These are phyloP conservation scores for Eupithecia centaureata DNA, from an alignment of 2,888 invertebrate species.

Conservation along the genomic window DNA sequence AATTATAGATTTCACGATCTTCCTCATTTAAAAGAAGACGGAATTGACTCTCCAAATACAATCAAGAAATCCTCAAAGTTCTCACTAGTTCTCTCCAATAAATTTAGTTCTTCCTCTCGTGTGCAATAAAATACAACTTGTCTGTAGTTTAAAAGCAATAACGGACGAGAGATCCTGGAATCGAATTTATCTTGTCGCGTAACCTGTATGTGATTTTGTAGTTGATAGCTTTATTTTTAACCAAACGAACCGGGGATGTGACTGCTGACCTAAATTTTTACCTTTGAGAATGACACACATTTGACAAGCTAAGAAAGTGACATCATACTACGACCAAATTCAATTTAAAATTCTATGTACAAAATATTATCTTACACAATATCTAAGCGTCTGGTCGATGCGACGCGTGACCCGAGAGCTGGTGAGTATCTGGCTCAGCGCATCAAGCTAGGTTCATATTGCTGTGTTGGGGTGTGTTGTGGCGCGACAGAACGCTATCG, in stretches of 20 bases:
- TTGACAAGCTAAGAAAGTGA: neutral
- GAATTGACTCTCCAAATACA: neutral
- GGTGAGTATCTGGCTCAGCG: no score
- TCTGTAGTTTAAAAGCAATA: neutral
- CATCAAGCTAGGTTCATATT: no score
- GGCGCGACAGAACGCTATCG: no score
- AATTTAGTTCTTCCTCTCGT: neutral
- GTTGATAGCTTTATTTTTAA: neutral
- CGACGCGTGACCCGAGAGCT: no score
- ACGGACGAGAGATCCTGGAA: neutral
- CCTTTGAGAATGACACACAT: neutral
- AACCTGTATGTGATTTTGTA: neutral
- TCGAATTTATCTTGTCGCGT: neutral
- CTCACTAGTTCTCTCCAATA: neutral
- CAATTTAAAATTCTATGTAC: no score
- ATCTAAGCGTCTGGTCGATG: no score
- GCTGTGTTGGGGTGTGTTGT: no score
- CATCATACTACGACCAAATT: no score
- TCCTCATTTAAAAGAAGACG: neutral
- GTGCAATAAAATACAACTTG: neutral
- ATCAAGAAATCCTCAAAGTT: neutral
- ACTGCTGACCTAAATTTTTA: neutral
- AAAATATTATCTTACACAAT: no score
- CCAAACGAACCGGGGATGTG: neutral
- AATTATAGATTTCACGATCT: neutral